Conservation (phyloP, 2,797 vertebrate genomes). For the Varecia variegata region DNA sequence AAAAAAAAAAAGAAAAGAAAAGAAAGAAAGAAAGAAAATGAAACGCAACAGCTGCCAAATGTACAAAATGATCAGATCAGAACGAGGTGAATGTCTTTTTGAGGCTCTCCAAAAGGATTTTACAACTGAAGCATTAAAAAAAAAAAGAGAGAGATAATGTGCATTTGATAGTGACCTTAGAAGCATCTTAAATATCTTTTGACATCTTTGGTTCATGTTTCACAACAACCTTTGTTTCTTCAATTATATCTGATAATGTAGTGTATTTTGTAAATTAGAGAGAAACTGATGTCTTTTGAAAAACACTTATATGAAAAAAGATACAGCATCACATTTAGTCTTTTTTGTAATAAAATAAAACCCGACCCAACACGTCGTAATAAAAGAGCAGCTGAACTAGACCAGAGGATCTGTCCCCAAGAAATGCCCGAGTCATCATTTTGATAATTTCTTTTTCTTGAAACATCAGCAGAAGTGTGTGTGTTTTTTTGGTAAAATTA, state of each 20-base stretch:
- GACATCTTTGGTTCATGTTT: constrained; percentile 3
- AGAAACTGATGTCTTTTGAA: constrained; percentile 52
- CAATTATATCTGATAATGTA: constrained; percentile 58
- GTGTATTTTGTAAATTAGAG: constrained; percentile 67
- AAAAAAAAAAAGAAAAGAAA: no score
- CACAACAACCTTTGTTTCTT: constrained; percentile 66
- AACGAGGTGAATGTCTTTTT: background rate
- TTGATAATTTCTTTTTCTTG: constrained; percentile 68
- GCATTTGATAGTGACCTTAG: constrained; percentile 8
- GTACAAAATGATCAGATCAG: constrained; percentile 22
- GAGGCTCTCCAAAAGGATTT: constrained; percentile 15
- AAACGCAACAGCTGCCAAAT: constrained; percentile 14
- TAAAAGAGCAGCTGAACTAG: constrained; percentile 33
- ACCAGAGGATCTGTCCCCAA: constrained; percentile 11
- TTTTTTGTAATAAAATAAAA: constrained; percentile 58
- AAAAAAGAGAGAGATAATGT: background rate
- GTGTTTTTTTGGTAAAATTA: background rate
- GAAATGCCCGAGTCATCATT: constrained; percentile 49
- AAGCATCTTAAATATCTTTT: constrained; percentile 60
- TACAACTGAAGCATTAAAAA: constrained; percentile 8
- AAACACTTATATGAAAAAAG: constrained; percentile 30
- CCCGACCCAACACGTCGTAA: background rate
- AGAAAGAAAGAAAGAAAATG: background rate
- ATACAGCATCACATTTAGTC: constrained; percentile 44
- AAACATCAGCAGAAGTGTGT: constrained; percentile 38